A percentile compares a stretch with the other conserved stretches of the same genome.
Evolutionary conservation across 2,113 vertebrate genomes (phyloP).

Genomic region (Barbus barbus): DNA sequence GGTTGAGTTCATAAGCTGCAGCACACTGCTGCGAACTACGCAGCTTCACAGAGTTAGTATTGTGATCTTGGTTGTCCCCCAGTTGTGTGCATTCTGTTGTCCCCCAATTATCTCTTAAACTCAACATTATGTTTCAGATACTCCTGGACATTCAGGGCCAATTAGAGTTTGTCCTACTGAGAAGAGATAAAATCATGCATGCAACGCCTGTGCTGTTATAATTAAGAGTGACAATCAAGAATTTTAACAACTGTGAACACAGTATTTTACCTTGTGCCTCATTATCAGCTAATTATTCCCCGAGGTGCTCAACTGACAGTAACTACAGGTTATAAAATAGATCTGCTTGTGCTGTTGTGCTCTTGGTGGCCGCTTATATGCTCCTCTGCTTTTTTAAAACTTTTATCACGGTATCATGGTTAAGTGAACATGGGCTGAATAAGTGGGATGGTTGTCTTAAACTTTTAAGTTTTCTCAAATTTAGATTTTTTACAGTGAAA

Average conservation of each 20-base stretch:
- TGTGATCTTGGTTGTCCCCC: not conserved
- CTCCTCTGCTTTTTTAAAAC: constrained; percentile 10
- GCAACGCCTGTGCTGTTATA: constrained; percentile 55
- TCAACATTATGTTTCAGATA: constrained; percentile 39
- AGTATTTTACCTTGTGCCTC: constrained; percentile 71
- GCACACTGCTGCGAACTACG: not conserved
- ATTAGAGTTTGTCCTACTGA: constrained; percentile 48
- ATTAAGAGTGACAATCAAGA: constrained; percentile 74
- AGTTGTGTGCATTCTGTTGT: constrained; percentile 42
- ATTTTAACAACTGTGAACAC: constrained; percentile 60
- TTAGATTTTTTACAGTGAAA: too few species aligned
- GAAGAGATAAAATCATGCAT: constrained; percentile 34
- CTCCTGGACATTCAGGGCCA: constrained; percentile 36
- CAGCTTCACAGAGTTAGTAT: constrained; percentile 31
- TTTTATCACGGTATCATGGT: too few species aligned
- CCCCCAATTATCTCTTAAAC: constrained; percentile 45
- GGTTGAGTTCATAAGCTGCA: constrained; percentile 5
- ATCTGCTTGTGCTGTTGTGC: constrained; percentile 58
- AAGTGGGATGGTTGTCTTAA: too few species aligned
- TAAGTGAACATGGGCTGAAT: too few species aligned
- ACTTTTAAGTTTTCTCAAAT: too few species aligned
- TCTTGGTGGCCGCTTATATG: not conserved
- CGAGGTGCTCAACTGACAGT: constrained; percentile 61
- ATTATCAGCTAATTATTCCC: constrained; percentile 70
- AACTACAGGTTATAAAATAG: constrained; percentile 68